Base-by-base conservation (phyloP, 2,797 vertebrate species). In the Cynodonichthys magdalenae region DNA sequence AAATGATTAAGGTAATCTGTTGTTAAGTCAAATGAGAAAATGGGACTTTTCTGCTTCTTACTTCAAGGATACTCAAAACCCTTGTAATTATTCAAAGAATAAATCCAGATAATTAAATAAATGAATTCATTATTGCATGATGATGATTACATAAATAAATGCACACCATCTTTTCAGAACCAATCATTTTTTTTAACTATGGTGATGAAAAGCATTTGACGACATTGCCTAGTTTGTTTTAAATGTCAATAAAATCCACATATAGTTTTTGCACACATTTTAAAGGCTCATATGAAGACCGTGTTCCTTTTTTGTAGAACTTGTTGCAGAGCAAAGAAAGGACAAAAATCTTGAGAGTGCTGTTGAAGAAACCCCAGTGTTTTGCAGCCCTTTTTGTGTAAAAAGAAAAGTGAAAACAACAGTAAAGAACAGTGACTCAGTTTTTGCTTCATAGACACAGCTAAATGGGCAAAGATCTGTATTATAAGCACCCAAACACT, bases 371-470 rank as follows among this genome's bases (percentile, higher is more conserved):
- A 56, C 49, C 69, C 49, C 39, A 65, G 62, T 56, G 34, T 4
- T 31, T 31, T 31, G 29, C 29, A 48, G 62, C 75, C 19, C 5
- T 49, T 3, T 46, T 5, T 31, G 29, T 31, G 29, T 31, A 31
- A 31, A 31, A 31, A 31, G 29, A 31, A 31, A 31, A 3, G 29
- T 6, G 29, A 31, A 31, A 31, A 31, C 24, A 2, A 3, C 24
- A 24, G 24, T 77, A 59, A 80, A 82, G 80, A 61, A 66, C 53
- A 60, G 77, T 83, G 86, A 89, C 74, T 88, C 83, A 81, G 69
- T 69, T 63, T 53, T 71, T 62, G 59, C 79, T 74, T 71, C 77
- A 66, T 69, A 71, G 65, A 67, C 48, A 44, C 53, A 53, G 56
- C 66, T 67, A 69, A 61, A 78, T 53, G 44, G 42, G 18, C 27